Evolutionary conservation across 2,888 invertebrate genomes (phyloP), one percentile per base, ranked within the genome.

Genomic region (Ormyrus labotus): DNA sequence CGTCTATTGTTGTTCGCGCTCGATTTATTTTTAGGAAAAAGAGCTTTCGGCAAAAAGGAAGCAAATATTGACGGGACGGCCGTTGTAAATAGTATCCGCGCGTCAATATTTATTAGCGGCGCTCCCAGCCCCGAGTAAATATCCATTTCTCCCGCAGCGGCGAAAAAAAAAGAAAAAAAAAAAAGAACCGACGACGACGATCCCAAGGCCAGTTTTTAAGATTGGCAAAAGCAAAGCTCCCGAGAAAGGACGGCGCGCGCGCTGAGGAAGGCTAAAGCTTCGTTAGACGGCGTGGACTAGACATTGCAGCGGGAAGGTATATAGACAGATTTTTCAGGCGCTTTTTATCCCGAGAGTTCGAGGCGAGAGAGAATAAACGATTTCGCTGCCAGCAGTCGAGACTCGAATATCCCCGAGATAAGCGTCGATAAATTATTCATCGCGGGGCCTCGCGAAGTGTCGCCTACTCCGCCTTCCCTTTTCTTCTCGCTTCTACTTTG

Each of bases 381-480:
- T 58, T 58, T 45, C n/a, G 63, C 45, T 45, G 63, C 71, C 34
- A 34, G 34, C 34, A 51, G 51, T 63, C 13, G n/a, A 69, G 55
- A 47, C 69, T 11, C 10, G 34, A 34, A 34, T 34, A 34, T 34
- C 34, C 73, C 9, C 53, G 64, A 72, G 71, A 72, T 72, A 72
- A 72, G 71, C 61, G 53, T 57, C 57, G 65, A 74, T 74, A 74
- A 74, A 74, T 74, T 74, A 74, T 74, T 74, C 65, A 65, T 19
- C 64, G 65, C n/a, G 34, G 34, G 53, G 58, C 7, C 3, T 34
- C 47, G 10, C 11, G 11, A 55, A 60, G 48, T 71, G 48, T 71
- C 13, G 60, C 55, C 11, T 47, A 48, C 34, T 58, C 47, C 19
- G 50, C 58, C 19, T 50, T 10, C 47, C 34, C 34, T 34, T 34